Evolutionary conservation across 2,888 invertebrate genomes (phyloP).

Genomic region (Amitus sp.): DNA sequence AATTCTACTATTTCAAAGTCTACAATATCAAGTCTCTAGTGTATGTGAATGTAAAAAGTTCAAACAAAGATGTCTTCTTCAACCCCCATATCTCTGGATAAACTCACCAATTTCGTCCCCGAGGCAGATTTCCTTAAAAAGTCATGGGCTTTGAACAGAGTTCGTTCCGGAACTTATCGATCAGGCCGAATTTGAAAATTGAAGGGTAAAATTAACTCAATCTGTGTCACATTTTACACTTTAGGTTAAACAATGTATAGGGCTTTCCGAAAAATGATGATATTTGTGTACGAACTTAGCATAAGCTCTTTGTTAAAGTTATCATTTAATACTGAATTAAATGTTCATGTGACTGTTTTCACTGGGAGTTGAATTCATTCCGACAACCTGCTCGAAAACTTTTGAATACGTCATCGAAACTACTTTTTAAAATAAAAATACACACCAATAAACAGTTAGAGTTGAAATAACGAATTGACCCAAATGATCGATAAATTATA

Average conservation of each 20-base stretch:
- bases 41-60: neutral
- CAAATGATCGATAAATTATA: too few species aligned
- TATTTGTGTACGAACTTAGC: slow-evolving; percentile 2
- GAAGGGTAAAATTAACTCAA: neutral
- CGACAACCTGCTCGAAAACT: neutral
- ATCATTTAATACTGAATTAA: slow-evolving; percentile 2
- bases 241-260: neutral
- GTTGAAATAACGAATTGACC: too few species aligned
- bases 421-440: too few species aligned
- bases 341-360: slow-evolving; percentile 3
- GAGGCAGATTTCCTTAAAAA: too few species aligned
- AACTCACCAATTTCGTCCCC: too few species aligned
- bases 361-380: neutral
- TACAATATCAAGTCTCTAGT: too few species aligned
- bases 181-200: neutral
- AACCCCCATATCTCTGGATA: too few species aligned
- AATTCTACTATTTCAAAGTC: too few species aligned
- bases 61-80: neutral
- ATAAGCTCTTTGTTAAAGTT: slow-evolving; percentile 1
- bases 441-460: too few species aligned
- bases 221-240: slow-evolving; percentile 4
- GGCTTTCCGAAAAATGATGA: neutral
- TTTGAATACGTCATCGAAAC: too few species aligned
- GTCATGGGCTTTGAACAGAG: too few species aligned
- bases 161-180: too few species aligned